Evolutionary conservation across 2,113 vertebrate genomes (phyloP).

Genomic region (Azemiops feae): DNA sequence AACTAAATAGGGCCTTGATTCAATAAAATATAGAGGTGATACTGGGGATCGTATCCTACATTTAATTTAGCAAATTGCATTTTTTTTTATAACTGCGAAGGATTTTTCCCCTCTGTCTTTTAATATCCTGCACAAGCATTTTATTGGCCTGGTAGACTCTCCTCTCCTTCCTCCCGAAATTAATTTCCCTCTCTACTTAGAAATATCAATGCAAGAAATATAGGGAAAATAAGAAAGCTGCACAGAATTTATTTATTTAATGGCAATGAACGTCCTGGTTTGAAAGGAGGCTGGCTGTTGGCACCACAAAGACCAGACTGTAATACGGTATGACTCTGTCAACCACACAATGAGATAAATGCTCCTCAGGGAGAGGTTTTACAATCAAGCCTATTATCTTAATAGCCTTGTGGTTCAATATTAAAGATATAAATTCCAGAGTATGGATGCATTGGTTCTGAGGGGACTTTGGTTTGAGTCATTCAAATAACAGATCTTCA

Average conservation of each 20-base stretch:
- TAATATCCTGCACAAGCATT: constrained; percentile 15
- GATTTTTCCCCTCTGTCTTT: background rate
- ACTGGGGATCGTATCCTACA: background rate
- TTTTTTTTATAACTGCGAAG: background rate
- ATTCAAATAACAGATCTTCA: constrained; percentile 2
- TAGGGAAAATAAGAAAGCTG: constrained; percentile 8
- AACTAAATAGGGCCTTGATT: background rate
- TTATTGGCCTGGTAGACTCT: background rate
- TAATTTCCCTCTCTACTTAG: constrained; percentile 32
- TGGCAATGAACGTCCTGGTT: constrained; percentile 41
- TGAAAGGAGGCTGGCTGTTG: constrained; percentile 54
- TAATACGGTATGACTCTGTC: constrained; percentile 62
- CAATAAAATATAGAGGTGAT: background rate
- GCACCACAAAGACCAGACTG: constrained; percentile 53
- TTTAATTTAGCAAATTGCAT: background rate
- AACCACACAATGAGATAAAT: constrained; percentile 64
- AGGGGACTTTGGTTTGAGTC: background rate
- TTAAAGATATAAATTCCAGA: constrained; percentile 28
- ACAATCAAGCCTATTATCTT: constrained; percentile 71
- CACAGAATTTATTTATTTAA: constrained; percentile 32
- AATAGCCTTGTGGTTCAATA: constrained; percentile 62
- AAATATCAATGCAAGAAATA: constrained; percentile 49
- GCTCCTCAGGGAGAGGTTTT: constrained; percentile 63
- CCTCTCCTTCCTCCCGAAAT: constrained; percentile 5
- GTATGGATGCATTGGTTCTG: constrained; percentile 4